Percentiles rank a stretch among this genome's conserved stretches.
Evolutionary conservation across 2,797 vertebrate genomes (phyloP).

Genomic region (Rhynchotus rufescens): DNA sequence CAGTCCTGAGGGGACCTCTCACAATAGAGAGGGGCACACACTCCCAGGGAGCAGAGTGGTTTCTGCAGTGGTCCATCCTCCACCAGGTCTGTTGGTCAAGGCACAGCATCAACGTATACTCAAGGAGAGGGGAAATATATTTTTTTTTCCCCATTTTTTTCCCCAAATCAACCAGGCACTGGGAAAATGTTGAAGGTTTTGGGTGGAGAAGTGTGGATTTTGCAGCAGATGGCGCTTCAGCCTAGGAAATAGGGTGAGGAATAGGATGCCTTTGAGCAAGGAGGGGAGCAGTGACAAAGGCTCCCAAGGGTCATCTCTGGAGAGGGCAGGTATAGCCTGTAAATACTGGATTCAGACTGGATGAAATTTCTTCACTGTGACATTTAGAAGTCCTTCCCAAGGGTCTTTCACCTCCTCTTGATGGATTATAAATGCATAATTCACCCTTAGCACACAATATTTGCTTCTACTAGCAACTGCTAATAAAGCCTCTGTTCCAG

Average conservation of each 20-base stretch:
- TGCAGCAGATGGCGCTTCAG: slow-evolving; percentile 43
- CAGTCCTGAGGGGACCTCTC: not conserved
- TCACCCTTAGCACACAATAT: too few relatives aligned
- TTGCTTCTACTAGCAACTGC: not conserved
- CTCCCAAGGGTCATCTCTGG: fast-evolving
- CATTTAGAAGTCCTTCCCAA: not conserved
- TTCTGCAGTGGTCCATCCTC: not conserved
- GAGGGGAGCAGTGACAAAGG: fast-evolving
- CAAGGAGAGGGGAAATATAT: not conserved
- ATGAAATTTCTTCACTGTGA: not conserved
- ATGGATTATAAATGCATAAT: not conserved
- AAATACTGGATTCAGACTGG: not conserved
- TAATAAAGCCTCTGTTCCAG: not conserved
- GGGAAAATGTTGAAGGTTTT: not conserved
- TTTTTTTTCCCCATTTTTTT: not conserved
- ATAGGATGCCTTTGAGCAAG: fast-evolving
- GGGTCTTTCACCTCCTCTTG: too few relatives aligned
- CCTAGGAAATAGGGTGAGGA: not conserved
- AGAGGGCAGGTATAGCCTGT: not conserved
- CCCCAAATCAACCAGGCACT: fast-evolving
- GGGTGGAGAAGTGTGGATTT: not conserved
- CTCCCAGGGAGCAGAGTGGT: not conserved
- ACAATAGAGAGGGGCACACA: not conserved
- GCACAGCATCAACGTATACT: not conserved
- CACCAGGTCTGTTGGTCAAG: not conserved